These are phyloP conservation scores for Caerostris darwini DNA, from an alignment of 1,140 invertebrate species.

Conservation along the genomic window DNA sequence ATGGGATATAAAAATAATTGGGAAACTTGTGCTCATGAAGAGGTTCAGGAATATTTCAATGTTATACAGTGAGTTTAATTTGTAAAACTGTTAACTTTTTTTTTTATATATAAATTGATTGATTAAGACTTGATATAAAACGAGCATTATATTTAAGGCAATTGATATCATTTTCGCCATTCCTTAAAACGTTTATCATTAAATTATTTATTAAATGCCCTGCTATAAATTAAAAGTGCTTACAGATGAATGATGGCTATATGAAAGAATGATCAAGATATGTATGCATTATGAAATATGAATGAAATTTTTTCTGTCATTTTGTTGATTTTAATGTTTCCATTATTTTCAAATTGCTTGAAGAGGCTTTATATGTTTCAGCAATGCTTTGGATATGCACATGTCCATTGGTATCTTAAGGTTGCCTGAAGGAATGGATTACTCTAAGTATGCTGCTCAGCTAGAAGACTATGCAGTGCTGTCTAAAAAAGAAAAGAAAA, in stretches of 20 bases:
- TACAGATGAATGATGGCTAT: too few species aligned
- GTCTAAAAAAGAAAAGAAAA: conserved; percentile 65
- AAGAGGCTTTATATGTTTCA: neutral
- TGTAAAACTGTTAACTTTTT: neutral
- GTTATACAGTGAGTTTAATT: conserved; percentile 82
- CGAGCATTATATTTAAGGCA: too few species aligned
- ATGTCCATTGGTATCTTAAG: conserved; percentile 84
- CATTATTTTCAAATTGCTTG: too few species aligned
- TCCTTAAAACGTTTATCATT: too few species aligned
- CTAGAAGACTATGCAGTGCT: conserved; percentile 41
- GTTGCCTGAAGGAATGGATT: conserved; percentile 83
- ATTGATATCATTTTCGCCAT: too few species aligned
- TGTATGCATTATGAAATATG: too few species aligned
- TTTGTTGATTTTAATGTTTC: too few species aligned
- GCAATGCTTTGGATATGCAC: conserved; percentile 83
- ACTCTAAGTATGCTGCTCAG: conserved; percentile 70
- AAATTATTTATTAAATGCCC: too few species aligned
- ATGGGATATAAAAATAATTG: conserved; percentile 85
- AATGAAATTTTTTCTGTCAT: too few species aligned
- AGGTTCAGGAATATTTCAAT: conserved; percentile 83
- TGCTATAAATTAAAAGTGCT: too few species aligned
- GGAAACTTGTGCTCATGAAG: conserved; percentile 80
- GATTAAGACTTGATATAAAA: too few species aligned
- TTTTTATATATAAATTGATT: neutral
- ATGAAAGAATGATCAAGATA: too few species aligned